These are phyloP conservation scores for Nipponacmea schrenckii DNA, from an alignment of 2,888 invertebrate genomes.

Conservation along the genomic window DNA sequence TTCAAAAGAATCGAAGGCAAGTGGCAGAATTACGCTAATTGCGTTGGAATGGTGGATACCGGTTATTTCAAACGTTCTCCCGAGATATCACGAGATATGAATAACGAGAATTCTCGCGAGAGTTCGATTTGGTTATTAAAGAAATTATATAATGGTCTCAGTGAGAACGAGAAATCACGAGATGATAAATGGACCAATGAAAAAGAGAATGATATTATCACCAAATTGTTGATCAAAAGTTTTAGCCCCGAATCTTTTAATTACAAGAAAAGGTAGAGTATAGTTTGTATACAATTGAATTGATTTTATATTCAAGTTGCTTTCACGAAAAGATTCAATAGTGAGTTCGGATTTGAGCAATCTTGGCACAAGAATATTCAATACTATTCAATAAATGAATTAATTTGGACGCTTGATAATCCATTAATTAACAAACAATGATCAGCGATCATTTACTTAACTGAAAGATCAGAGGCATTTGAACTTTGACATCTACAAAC, in stretches of 20 bases:
- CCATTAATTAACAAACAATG: too few species aligned
- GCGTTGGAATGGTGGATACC: constrained; percentile 45
- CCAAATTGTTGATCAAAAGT: not conserved
- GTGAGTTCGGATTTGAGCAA: too few species aligned
- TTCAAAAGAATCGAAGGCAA: constrained; percentile 29
- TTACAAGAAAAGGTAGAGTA: too few species aligned
- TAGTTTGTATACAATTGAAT: too few species aligned
- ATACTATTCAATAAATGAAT: too few species aligned
- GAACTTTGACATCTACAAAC: too few species aligned
- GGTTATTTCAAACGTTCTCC: constrained; percentile 44
- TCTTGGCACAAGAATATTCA: too few species aligned
- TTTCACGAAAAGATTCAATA: too few species aligned
- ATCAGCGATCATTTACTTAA: too few species aligned
- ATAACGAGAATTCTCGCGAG: not conserved
- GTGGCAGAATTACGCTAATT: constrained; percentile 40
- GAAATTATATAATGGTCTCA: not conserved
- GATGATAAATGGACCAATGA: not conserved
- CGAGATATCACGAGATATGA: not conserved
- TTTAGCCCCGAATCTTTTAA: not conserved
- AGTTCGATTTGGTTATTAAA: not conserved
- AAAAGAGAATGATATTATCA: not conserved
- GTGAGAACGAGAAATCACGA: not conserved
- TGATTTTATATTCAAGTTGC: too few species aligned
- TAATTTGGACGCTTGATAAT: too few species aligned
- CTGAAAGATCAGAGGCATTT: too few species aligned